phyloP scores from a whole-genome alignment of 2,797 vertebrate genomes.

The Sebastes steindachneri region DNA sequence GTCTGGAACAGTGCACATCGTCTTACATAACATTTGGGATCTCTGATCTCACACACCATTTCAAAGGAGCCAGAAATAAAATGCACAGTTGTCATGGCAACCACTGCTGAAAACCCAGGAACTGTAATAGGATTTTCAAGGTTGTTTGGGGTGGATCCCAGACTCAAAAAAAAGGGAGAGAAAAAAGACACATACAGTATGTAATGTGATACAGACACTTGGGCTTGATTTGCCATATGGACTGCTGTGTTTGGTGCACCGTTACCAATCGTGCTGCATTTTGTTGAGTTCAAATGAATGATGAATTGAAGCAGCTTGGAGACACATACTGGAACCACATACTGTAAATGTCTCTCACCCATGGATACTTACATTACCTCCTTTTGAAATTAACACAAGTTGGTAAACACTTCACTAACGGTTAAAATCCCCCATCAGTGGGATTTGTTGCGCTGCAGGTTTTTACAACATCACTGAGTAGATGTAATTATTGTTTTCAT shows the following conservation, averaged over 20 bases:
- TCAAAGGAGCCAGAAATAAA: conserved; percentile 83
- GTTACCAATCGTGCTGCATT: background rate
- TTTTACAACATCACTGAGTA: conserved; percentile 7
- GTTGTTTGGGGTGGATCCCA: conserved; percentile 72
- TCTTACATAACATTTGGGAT: conserved; percentile 81
- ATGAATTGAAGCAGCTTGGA: background rate
- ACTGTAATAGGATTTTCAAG: conserved; percentile 79
- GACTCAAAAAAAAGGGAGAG: conserved; percentile 3
- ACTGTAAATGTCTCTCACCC: background rate
- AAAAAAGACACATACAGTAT: conserved; percentile 30
- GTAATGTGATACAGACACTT: conserved; percentile 31
- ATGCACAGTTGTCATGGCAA: conserved; percentile 84
- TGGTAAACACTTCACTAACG: background rate
- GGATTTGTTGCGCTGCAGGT: background rate
- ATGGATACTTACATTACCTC: background rate
- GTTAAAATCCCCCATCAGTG: background rate
- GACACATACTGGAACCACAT: background rate
- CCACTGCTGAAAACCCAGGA: conserved; percentile 76
- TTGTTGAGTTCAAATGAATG: background rate
- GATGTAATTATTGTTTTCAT: conserved; percentile 23
- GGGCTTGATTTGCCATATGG: background rate
- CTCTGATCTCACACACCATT: conserved; percentile 77
- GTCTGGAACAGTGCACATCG: conserved; percentile 71
- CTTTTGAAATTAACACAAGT: background rate
- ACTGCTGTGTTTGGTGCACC: background rate